These are phyloP conservation scores for Drosophila phalerata DNA, from an alignment of 2,888 invertebrate species.

Conservation along the genomic window DNA sequence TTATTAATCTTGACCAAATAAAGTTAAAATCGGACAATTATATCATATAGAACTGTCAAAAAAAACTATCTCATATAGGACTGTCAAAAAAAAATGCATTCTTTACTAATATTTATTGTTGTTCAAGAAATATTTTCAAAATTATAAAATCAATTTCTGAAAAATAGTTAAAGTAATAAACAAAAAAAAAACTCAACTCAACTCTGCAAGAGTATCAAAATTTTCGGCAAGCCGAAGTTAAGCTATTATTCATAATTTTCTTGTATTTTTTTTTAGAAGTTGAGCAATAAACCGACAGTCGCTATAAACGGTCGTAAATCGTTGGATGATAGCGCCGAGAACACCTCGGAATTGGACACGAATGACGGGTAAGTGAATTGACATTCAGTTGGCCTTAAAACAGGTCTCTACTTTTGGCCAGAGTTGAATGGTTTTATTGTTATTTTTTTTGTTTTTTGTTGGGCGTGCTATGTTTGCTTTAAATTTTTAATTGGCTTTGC, in stretches of 20 bases:
- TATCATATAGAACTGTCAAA: too few relatives aligned
- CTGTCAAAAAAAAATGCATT: too few relatives aligned
- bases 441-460: not conserved
- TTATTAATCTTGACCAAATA: too few relatives aligned
- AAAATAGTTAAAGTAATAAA: not conserved
- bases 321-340: slow-evolving; percentile 82
- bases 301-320: slow-evolving; percentile 79
- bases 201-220: not conserved
- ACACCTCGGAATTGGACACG: slow-evolving; percentile 83
- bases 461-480: slow-evolving; percentile 39
- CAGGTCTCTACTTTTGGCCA: not conserved
- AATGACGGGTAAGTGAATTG: slow-evolving; percentile 81
- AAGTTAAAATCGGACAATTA: too few relatives aligned
- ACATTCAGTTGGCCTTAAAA: slow-evolving; percentile 55
- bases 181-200: too few relatives aligned
- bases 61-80: too few relatives aligned
- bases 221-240: not conserved
- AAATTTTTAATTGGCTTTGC: slow-evolving; percentile 48
- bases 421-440: not conserved
- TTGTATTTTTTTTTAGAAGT: slow-evolving; percentile 65
- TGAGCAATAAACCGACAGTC: slow-evolving; percentile 71
- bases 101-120: too few relatives aligned
- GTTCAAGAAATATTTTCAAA: too few relatives aligned
- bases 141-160: not conserved
- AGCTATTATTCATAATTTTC: not conserved